Evolutionary conservation across 2,797 vertebrate species (phyloP), one percentile per base, ranked within the genome.

Genomic region (Scolopax rusticola): DNA sequence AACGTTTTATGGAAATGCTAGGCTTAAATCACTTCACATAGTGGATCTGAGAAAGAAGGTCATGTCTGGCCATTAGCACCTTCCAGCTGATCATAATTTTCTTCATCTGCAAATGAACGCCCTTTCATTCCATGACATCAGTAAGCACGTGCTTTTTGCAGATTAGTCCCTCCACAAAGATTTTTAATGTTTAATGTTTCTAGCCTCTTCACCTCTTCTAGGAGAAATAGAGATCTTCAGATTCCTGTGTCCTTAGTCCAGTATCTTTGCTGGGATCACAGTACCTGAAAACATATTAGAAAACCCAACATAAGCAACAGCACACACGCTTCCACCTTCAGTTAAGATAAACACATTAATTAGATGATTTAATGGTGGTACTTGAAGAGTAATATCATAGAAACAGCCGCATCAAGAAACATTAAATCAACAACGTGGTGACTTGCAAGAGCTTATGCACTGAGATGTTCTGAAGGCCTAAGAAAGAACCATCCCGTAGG

Each of bases 221-320:
- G 76, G 38, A 95, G 69, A 73, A 94, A 86, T 8, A 63, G 68
- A 81, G 36, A 21, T 81, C 89, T 96, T 96, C 92, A 91, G 92
- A 93, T 45, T 78, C 59, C 63, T 81, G 78, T 79, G 76, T 9
- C n/a, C 54, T 89, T 67, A 69, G 28, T 84, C 61, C 84, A 81
- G 30, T 76, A 21, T 17, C 75, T 91, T 84, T 73, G 43, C 48
- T 78, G 70, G 30, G 47, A 82, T 57, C n/a, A 21, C 33, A 76
- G 50, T 78, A 86, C 80, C 96, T 97, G 80, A 84, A 95, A 94
- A 93, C 12, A 61, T 18, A 75, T 23, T 1, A 0, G 38, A 67
- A 70, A 81, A 38, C 1, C 45, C 28, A 54, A 28, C 2, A 14
- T 71, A 78, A 96, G 21, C 19, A 80, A 81, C 27, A 64, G 17